Conservation (phyloP, 1,140 invertebrate species). For the Anthonomus grandis region DNA sequence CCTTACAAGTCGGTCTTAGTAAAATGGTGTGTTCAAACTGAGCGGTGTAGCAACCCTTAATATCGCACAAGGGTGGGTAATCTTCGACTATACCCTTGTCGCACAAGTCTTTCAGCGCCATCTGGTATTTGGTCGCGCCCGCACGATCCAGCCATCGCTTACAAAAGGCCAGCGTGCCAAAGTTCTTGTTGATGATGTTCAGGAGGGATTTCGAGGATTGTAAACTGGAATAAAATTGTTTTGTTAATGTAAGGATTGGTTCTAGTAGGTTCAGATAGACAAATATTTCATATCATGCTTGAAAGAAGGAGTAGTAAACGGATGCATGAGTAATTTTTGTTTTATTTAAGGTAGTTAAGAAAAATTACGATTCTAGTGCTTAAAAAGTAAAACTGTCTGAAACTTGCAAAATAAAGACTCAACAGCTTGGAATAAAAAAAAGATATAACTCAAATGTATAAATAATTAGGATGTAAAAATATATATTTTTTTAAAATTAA, state of each 20-base stretch:
- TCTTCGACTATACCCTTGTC: constrained; percentile 94
- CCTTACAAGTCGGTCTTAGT: constrained; percentile 96
- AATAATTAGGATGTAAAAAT: too few relatives aligned
- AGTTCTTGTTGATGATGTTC: constrained; percentile 96
- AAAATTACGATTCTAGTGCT: too few relatives aligned
- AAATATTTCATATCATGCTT: too few relatives aligned
- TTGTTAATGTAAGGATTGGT: too few relatives aligned
- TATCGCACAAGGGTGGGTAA: constrained; percentile 97
- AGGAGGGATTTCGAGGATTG: constrained; percentile 90
- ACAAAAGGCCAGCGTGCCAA: constrained; percentile 97
- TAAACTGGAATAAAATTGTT: constrained; percentile 56
- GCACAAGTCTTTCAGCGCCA: constrained; percentile 97
- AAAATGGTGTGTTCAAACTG: constrained; percentile 99
- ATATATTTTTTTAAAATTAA: too few relatives aligned
- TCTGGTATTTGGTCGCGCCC: constrained; percentile 96
- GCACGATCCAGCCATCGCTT: constrained; percentile 97
- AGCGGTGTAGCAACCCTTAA: constrained; percentile 97
- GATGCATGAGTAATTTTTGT: constrained; percentile 5
- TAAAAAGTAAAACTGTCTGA: too few relatives aligned
- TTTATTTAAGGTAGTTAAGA: too few relatives aligned
- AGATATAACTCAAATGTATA: too few relatives aligned
- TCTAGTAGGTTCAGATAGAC: too few relatives aligned
- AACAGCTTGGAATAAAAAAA: too few relatives aligned
- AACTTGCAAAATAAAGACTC: too few relatives aligned
- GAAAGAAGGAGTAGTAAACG: too few relatives aligned